Percentiles rank a stretch among this genome's conserved stretches.
These are phyloP conservation scores for Leptinotarsa peninsularis DNA, from an alignment of 2,888 invertebrate species.

Conservation along the genomic window DNA sequence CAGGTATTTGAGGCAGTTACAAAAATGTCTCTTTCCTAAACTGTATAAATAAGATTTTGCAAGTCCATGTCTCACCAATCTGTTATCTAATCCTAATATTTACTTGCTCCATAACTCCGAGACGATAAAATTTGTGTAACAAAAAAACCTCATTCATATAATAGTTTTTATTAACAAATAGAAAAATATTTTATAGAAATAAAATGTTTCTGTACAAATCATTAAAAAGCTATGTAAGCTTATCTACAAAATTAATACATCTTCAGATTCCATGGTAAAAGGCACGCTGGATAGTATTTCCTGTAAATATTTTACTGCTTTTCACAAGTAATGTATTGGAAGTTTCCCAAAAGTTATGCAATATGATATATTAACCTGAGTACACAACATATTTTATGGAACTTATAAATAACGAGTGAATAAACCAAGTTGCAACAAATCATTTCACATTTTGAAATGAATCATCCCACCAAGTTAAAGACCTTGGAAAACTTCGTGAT, in stretches of 20 bases:
- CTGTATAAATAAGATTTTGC: neutral
- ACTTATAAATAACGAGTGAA: neutral
- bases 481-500: neutral
- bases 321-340: neutral
- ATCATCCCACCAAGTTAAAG: neutral
- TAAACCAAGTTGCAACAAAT: neutral
- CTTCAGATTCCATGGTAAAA: constrained; percentile 46
- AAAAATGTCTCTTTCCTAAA: too few species aligned
- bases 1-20: too few species aligned
- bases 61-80: neutral
- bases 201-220: constrained; percentile 46
- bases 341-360: constrained; percentile 11
- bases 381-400: constrained; percentile 2
- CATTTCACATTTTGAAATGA: constrained; percentile 8
- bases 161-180: constrained; percentile 55
- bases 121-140: neutral
- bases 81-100: constrained; percentile 2
- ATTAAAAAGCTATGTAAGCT: constrained; percentile 40
- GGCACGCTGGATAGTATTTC: constrained; percentile 41
- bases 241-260: constrained; percentile 46
- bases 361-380: constrained; percentile 17
- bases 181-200: constrained; percentile 54
- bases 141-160: constrained; percentile 38
- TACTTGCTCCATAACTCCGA: neutral
- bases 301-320: constrained; percentile 33